Base-by-base conservation (phyloP, 2,888 invertebrate genomes). In the Lepidochrysops patricia region DNA sequence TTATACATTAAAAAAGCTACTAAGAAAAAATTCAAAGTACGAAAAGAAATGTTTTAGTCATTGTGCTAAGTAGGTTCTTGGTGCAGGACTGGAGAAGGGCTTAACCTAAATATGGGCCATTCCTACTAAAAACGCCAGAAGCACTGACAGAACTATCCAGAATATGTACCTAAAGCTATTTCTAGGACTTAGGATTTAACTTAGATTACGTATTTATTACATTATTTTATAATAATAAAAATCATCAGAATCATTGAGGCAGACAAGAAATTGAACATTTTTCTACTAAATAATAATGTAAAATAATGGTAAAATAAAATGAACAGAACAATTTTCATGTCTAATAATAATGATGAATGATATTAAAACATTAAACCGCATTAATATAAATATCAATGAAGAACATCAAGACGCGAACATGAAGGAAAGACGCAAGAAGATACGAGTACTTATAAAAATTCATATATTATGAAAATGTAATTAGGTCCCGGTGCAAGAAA, bases 381-480 rank as follows among this genome's bases (percentile, higher is more conserved):
- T 4, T 43, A 19, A 19, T 19, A 9, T 29, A 43, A 13, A 43
- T 43, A 9, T n/a, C n/a, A n/a, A n/a, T n/a, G n/a, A 29, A 29
- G 4, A 50, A 26, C 13, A 26, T 26, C 25, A 26, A 13, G 26
- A 26, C n/a, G 26, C 4, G 13, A 37, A 37, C 3, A 25, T 12
- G 25, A 49, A 26, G n/a, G 50, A 50, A 4, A 26, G n/a, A 26
- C n/a, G n/a, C 50, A 50, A 50, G 26, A 26, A 5, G 1, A 25
- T 26, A n/a, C n/a, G n/a, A n/a, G n/a, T n/a, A 26, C 26, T 26
- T 50, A 13, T 26, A 26, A 50, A 49, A 26, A 50, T 25, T 50
- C 25, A 13, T 50, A 50, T 25, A 26, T 26, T 50, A 50, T 50
- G 50, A 50, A 50, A 50, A 50, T 50, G 50, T 50, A 50, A 26